phyloP scores from a whole-genome alignment of 1,140 invertebrate species.

The Dinoponera quadriceps region DNA sequence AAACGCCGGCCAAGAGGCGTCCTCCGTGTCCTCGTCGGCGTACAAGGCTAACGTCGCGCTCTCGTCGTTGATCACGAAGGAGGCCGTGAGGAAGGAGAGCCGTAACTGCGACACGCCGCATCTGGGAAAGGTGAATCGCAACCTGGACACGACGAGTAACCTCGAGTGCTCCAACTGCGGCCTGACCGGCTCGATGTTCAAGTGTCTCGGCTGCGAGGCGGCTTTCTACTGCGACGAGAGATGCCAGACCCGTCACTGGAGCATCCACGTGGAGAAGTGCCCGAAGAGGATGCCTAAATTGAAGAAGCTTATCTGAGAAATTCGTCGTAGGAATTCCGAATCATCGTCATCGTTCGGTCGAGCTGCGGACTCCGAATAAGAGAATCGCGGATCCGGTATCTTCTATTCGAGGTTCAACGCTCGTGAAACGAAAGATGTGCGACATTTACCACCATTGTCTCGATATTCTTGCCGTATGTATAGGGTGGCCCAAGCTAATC shows the following conservation, averaged over 20 bases:
- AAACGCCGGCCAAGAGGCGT: conserved; percentile 15
- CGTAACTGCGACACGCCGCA: conserved; percentile 78
- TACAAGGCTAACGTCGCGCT: conserved; percentile 15
- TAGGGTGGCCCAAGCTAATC: no score
- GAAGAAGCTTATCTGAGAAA: conserved; percentile 76
- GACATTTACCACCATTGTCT: no score
- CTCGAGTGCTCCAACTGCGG: conserved; percentile 77
- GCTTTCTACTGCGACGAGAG: conserved; percentile 80
- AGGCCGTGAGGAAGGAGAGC: neutral
- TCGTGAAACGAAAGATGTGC: no score
- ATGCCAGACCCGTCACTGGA: conserved; percentile 82
- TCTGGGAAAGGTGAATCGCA: conserved; percentile 76
- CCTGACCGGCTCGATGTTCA: conserved; percentile 72
- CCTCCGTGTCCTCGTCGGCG: conserved; percentile 1
- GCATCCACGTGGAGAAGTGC: conserved; percentile 77
- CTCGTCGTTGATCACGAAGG: neutral
- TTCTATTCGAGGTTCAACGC: no score
- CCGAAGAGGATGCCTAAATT: conserved; percentile 82
- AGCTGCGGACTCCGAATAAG: no score
- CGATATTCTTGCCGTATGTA: no score
- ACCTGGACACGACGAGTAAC: conserved; percentile 61
- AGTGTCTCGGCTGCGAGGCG: conserved; percentile 80
- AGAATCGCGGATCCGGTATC: no score
- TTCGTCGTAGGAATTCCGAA: neutral
- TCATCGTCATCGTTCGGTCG: no score